phyloP scores from a whole-genome alignment of 1,140 invertebrate species.

The Conopomorpha cramerella region DNA sequence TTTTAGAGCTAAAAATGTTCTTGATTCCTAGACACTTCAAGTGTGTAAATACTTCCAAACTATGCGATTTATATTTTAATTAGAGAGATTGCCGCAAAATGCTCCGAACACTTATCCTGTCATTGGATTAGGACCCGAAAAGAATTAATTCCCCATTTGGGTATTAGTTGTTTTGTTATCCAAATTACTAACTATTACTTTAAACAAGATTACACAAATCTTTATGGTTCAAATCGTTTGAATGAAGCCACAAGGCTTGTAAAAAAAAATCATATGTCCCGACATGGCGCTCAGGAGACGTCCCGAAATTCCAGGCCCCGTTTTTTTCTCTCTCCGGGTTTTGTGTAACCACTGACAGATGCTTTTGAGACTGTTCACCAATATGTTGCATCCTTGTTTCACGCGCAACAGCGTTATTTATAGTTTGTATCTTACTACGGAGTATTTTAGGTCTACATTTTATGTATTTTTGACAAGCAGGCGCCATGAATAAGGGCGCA shows the following conservation, averaged over 20 bases:
- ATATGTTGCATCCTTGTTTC: conserved; percentile 51
- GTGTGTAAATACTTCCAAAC: no score
- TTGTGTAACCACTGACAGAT: conserved; percentile 51
- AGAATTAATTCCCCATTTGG: no score
- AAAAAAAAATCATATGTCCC: conserved; percentile 46
- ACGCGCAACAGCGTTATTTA: no score
- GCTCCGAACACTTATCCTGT: no score
- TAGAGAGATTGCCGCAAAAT: no score
- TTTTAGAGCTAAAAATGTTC: no score
- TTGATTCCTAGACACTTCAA: no score
- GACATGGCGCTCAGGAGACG: conserved; percentile 25
- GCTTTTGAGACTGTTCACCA: conserved; percentile 51
- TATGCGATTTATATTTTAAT: no score
- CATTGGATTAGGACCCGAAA: no score
- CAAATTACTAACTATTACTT: conserved; percentile 33
- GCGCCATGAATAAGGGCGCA: no score
- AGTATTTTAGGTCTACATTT: conserved; percentile 50
- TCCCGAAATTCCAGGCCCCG: conserved; percentile 52
- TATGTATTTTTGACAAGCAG: no score
- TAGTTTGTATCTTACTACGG: conserved; percentile 33
- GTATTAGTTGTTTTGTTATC: no score
- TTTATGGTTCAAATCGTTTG: conserved; percentile 51
- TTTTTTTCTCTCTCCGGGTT: conserved; percentile 17
- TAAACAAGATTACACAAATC: conserved; percentile 59
- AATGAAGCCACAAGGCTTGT: conserved; percentile 40